These are phyloP conservation scores for Octomys mimax DNA, from an alignment of 2,797 vertebrate species.

Conservation along the genomic window DNA sequence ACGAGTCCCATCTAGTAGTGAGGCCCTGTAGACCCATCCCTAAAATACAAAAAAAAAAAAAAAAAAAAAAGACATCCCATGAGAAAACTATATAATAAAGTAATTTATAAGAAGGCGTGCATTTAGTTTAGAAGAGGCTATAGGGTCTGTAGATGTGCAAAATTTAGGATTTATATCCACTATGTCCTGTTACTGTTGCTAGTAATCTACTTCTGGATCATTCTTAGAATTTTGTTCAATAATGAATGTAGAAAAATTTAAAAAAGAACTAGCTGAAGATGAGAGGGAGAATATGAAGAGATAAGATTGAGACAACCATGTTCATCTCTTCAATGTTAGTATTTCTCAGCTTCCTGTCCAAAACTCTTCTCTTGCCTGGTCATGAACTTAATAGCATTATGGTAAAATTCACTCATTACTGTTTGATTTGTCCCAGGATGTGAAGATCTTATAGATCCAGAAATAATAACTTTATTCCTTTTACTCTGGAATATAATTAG, in stretches of 20 bases:
- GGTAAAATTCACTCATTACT: neutral
- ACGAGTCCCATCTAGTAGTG: too few species aligned
- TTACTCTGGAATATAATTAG: slow-evolving; percentile 17
- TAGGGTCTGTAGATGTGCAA: neutral
- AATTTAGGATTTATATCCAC: neutral
- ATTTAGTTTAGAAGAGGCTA: neutral
- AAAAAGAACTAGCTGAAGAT: neutral
- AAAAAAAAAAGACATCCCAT: neutral
- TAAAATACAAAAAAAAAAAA: too few species aligned
- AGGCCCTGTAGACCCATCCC: too few species aligned
- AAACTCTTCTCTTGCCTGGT: neutral
- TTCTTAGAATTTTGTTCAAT: slow-evolving; percentile 3
- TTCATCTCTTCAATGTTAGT: neutral
- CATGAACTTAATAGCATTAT: neutral
- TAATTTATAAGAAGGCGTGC: slow-evolving; percentile 10
- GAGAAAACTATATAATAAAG: neutral
- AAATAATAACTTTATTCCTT: neutral
- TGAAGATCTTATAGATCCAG: neutral
- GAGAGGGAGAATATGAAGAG: neutral
- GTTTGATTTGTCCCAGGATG: neutral
- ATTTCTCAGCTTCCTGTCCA: neutral
- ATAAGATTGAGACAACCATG: neutral
- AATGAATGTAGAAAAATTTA: neutral
- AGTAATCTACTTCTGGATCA: neutral
- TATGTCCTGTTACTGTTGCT: neutral